Percentiles rank a stretch among this genome's conserved stretches.
These are phyloP conservation scores for Pollenia griseotomentosa DNA, from an alignment of 2,888 invertebrate species.

Conservation along the genomic window DNA sequence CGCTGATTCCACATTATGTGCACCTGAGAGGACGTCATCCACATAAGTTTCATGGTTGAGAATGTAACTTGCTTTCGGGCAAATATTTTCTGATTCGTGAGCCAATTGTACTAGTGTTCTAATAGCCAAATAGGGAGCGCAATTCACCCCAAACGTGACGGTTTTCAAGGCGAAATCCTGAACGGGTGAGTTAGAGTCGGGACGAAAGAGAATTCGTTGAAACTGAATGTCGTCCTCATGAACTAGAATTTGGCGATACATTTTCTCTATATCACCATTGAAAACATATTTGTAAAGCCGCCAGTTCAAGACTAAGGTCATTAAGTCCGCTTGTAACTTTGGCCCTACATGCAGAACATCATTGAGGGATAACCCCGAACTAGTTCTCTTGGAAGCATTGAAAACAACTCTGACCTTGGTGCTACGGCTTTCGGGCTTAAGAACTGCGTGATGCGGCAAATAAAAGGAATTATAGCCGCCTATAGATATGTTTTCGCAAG, in stretches of 20 bases:
- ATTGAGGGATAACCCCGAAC: too few relatives aligned
- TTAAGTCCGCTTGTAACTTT: too few relatives aligned
- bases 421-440: constrained; percentile 59
- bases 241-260: constrained; percentile 70
- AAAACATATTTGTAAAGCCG: constrained; percentile 64
- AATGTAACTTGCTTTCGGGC: too few relatives aligned
- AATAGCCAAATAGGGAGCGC: constrained; percentile 37
- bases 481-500: not conserved
- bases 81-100: too few relatives aligned
- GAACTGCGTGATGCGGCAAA: constrained; percentile 69
- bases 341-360: too few relatives aligned
- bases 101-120: too few relatives aligned
- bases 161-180: constrained; percentile 62
- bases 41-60: too few relatives aligned
- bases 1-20: too few relatives aligned
- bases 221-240: constrained; percentile 50
- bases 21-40: too few relatives aligned
- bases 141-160: constrained; percentile 61
- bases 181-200: not conserved
- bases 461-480: constrained; percentile 49
- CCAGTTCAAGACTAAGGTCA: too few relatives aligned
- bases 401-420: constrained; percentile 72
- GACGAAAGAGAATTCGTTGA: constrained; percentile 70
- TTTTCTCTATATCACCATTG: constrained; percentile 72
- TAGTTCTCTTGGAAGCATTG: constrained; percentile 63